Percentiles rank a stretch among this genome's conserved stretches.
phyloP scores from a whole-genome alignment of 2,888 invertebrate species.

The Cryptus viduatorius region DNA sequence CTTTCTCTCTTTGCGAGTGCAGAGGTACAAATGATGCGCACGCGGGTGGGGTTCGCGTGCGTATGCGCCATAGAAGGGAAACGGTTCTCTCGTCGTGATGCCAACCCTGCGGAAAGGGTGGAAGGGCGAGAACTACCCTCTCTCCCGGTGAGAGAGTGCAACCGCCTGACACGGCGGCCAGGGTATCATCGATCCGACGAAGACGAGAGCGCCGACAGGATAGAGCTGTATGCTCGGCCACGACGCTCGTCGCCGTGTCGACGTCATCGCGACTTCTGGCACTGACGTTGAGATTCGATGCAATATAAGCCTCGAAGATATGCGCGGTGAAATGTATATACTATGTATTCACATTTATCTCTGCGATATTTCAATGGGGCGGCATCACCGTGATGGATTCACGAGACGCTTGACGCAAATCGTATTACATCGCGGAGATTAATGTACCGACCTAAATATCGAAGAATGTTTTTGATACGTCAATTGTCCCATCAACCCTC shows the following conservation, averaged over 20 bases:
- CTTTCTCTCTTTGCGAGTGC: constrained; percentile 31
- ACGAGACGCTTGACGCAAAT: too few species aligned
- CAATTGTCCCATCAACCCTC: too few species aligned
- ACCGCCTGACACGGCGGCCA: constrained; percentile 15
- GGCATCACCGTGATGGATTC: too few species aligned
- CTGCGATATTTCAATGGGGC: too few species aligned
- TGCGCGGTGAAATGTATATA: too few species aligned
- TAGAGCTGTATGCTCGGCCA: constrained; percentile 3
- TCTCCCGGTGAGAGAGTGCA: constrained; percentile 40
- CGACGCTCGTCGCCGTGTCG: constrained; percentile 25
- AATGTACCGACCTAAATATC: too few species aligned
- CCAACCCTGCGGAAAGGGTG: constrained; percentile 14
- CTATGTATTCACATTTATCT: too few species aligned
- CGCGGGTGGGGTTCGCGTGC: constrained; percentile 52
- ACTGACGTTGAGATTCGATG: neutral
- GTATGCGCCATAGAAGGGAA: constrained; percentile 52
- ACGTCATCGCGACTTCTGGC: constrained; percentile 12
- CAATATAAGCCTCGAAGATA: neutral
- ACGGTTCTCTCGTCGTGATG: neutral
- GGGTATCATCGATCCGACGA: constrained; percentile 56
- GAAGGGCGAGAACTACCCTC: constrained; percentile 43
- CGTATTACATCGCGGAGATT: too few species aligned
- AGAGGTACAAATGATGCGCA: constrained; percentile 46
- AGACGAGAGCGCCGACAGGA: constrained; percentile 37
- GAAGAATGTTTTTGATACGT: too few species aligned